Base-by-base conservation (phyloP, 2,888 invertebrate genomes). In the Drosophila helvetica region DNA sequence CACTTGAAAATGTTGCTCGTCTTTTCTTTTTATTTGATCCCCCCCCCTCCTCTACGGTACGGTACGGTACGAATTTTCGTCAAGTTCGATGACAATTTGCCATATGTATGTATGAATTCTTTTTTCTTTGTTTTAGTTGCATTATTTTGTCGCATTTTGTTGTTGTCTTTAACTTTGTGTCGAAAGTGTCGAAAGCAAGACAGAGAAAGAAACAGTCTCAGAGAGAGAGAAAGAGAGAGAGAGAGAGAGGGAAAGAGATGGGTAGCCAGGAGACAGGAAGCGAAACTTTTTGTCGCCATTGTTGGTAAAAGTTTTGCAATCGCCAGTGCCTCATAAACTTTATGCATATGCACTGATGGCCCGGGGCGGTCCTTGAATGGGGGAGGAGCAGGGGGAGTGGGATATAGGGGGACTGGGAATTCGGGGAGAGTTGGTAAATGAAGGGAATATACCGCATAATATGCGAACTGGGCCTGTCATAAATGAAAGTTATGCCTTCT, bases 261-360 rank as follows among this genome's bases (percentile, higher is more conserved):
- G 33, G 33, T 33, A 38, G 53, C n/a, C 38, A 4, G 19, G 19
- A 15, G 6, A 59, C 12, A 38, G 30, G 22, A 42, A 50, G 38
- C 15, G 46, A 83, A 88, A 86, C 72, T 83, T 88, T 71, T 86
- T 86, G 85, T 80, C 86, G 84, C 85, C 86, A 80, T 88, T 88
- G 85, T 81, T 70, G 59, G 73, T 52, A 70, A 86, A 87, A 88
- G 85, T 86, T 88, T 88, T 72, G 85, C 85, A 85, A 84, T 84
- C 84, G 84, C 88, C 84, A 84, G 88, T 80, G 88, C 74, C 88
- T 77, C 86, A 78, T 88, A 84, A 83, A 84, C 86, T 72, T 68
- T 70, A 74, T 85, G 79, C 86, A 81, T 75, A 75, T 75, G 74
- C 74, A 78, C 65, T 59, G 66, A 58, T 22, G 47, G 56, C 45